phyloP scores from a whole-genome alignment of 1,140 invertebrate species.

The Neotoxoptera formosana region DNA sequence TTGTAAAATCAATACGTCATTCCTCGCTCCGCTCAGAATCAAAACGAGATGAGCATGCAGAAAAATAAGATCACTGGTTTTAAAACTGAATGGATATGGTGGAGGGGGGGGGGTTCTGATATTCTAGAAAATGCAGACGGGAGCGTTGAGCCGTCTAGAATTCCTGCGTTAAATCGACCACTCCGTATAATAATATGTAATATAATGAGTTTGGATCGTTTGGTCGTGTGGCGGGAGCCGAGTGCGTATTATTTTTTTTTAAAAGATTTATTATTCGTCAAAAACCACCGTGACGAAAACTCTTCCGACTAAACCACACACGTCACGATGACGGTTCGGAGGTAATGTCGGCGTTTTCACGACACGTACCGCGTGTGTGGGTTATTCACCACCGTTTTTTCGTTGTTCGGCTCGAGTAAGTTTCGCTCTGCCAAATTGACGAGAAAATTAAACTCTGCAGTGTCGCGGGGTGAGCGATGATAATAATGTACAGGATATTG shows the following conservation, averaged over 20 bases:
- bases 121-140: too few relatives aligned
- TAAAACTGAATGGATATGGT: too few relatives aligned
- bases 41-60: too few relatives aligned
- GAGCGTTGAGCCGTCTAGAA: too few relatives aligned
- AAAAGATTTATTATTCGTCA: not conserved
- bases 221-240: too few relatives aligned
- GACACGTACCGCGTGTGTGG: not conserved
- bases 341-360: not conserved
- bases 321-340: not conserved
- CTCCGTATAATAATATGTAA: too few relatives aligned
- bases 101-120: too few relatives aligned
- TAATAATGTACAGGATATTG: not conserved
- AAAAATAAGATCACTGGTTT: too few relatives aligned
- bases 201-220: too few relatives aligned
- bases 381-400: not conserved
- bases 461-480: not conserved
- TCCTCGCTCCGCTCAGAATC: too few relatives aligned
- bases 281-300: not conserved
- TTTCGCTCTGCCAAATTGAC: not conserved
- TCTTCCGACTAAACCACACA: not conserved
- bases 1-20: too few relatives aligned
- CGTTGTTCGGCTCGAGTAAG: not conserved
- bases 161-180: too few relatives aligned
- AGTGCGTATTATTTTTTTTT: not conserved
- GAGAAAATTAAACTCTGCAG: conserved; percentile 1